phyloP scores from a whole-genome alignment of 2,888 invertebrate genomes.

The Sisyra nigra region DNA sequence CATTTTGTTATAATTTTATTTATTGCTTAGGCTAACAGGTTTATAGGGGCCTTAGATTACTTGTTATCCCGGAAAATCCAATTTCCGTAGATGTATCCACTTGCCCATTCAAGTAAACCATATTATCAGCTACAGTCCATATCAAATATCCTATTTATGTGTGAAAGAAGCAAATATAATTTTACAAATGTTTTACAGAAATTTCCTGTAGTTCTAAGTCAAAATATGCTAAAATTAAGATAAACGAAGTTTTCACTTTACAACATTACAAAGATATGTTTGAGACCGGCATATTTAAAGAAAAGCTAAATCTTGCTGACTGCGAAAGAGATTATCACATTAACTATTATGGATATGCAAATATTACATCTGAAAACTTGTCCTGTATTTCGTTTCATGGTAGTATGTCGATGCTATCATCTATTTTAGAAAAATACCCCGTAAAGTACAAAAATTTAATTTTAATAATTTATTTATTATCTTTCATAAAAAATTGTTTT shows the following conservation, averaged over 20 bases:
- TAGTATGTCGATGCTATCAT: slow-evolving; percentile 42
- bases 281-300: slow-evolving; percentile 60
- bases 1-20: no score
- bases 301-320: slow-evolving; percentile 54
- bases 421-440: slow-evolving; percentile 36
- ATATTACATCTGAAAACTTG: slow-evolving; percentile 45
- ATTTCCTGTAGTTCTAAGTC: no score
- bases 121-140: no score
- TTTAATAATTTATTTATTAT: no score
- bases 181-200: no score
- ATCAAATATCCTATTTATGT: no score
- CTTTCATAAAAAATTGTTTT: slow-evolving; percentile 14
- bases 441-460: slow-evolving; percentile 23
- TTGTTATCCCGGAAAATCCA: no score
- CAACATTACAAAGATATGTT: slow-evolving; percentile 79
- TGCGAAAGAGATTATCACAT: slow-evolving; percentile 33
- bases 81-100: no score
- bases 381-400: slow-evolving; percentile 78
- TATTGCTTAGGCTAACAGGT: no score
- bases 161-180: no score
- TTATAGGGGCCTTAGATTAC: no score
- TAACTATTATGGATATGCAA: slow-evolving; percentile 55
- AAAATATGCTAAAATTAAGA: slow-evolving; percentile 16
- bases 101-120: no score
- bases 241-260: slow-evolving; percentile 67